These are phyloP conservation scores for Platalea minor DNA, from an alignment of 2,797 vertebrate genomes.

Conservation along the genomic window DNA sequence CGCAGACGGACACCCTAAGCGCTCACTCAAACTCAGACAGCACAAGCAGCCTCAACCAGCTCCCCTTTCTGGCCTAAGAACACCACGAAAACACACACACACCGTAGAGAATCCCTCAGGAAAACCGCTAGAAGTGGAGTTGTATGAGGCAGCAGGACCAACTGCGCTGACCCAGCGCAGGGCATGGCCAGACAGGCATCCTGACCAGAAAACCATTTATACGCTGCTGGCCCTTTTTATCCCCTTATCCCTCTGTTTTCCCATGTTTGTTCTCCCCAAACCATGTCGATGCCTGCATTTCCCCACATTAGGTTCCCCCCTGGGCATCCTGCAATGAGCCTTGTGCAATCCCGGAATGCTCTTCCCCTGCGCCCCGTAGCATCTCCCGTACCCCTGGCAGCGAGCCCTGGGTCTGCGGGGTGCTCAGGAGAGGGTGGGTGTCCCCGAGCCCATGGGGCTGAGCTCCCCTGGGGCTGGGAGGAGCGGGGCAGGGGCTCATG, in stretches of 20 bases:
- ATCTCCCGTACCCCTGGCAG: fast-evolving
- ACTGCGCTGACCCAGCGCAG: fast-evolving
- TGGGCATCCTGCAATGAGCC: background rate
- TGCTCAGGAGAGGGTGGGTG: background rate
- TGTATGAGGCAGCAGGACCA: background rate
- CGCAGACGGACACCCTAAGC: background rate
- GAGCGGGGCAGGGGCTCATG: background rate
- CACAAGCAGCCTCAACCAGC: background rate
- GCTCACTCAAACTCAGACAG: background rate
- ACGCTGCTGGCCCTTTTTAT: background rate
- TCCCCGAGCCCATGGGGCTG: background rate
- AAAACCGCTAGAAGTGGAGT: background rate
- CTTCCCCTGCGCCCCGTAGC: fast-evolving
- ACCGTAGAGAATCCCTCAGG: background rate
- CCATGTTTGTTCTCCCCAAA: background rate
- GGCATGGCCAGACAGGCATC: background rate
- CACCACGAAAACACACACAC: background rate
- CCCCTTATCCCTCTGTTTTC: background rate
- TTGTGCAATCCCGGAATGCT: background rate
- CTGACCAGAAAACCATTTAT: background rate
- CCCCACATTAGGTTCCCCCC: background rate
- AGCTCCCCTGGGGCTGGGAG: background rate
- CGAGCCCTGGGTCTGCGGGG: background rate
- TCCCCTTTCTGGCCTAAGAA: background rate
- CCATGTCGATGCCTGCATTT: fast-evolving